Conservation (phyloP, 1,140 invertebrate species). For the Dermatophagoides farinae region DNA sequence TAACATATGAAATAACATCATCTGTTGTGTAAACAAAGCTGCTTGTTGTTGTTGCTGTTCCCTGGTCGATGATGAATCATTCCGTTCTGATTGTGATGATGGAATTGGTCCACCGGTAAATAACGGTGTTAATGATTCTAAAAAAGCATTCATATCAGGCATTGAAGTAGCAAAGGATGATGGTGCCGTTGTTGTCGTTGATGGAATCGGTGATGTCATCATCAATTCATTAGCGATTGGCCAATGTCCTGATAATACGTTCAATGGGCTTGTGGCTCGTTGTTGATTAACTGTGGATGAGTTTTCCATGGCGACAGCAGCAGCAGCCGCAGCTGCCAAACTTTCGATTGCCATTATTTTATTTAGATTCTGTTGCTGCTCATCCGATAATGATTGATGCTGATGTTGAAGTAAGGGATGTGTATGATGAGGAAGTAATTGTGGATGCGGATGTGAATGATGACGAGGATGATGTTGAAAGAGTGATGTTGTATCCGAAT, state of each 20-base stretch:
- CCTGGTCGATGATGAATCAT: background rate
- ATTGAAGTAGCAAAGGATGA: background rate
- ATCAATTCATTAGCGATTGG: background rate
- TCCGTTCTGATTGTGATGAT: background rate
- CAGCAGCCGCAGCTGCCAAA: background rate
- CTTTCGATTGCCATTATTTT: background rate
- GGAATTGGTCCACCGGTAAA: background rate
- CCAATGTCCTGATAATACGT: background rate
- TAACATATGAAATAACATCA: constrained; percentile 5
- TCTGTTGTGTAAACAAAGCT: constrained; percentile 1
- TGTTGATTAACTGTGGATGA: background rate
- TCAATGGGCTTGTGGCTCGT: background rate
- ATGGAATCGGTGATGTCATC: background rate
- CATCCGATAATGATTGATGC: no score
- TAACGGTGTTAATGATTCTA: background rate
- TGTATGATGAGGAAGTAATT: no score
- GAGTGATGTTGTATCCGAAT: no score
- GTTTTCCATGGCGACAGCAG: background rate
- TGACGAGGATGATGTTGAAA: no score
- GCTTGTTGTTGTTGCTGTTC: constrained; percentile 1
- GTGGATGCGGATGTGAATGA: no score
- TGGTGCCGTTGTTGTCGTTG: background rate
- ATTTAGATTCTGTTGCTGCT: background rate
- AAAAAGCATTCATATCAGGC: background rate
- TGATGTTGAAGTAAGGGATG: no score